Evolutionary conservation across 2,113 vertebrate species (phyloP), one percentile per base, ranked within the genome.

Genomic region (Ptyas mucosa): DNA sequence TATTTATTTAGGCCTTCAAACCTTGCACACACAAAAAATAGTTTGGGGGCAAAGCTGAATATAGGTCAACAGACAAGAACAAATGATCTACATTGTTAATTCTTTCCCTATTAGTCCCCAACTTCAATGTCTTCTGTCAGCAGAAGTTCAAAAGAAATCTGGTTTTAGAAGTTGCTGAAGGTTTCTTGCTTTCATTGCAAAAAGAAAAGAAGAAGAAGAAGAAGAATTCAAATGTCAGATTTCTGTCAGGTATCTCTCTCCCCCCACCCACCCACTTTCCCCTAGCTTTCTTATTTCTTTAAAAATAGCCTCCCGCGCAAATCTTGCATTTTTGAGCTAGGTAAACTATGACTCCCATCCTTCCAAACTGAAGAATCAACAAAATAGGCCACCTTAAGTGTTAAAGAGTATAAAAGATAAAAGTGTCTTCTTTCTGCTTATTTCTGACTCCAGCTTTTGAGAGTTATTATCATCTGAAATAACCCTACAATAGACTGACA

Each of bases 1-100:
- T 61, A 8, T 69, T 64, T 64, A 39, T 81, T 81, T 81, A 81
- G 69, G 18, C 34, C 69, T 21, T 93, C 14, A 8, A 23, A 89
- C 51, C 85, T 90, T 81, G 29, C 81, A 93, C 58, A n/a, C n/a
- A 46, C 43, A 26, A 91, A 93, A 64, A 9, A 11, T 90, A 92
- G 81, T 96, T 92, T 57, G 89, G 58, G 34, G 93, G 93, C 55
- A 93, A 93, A 58, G 20, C 69, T 34, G 86, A 91, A 92, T 43
- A 20, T 23, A 89, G 26, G 87, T 94, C 54, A 57, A 54, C 86
- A 91, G 85, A 51, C 75, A 75, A 94, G 91, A 94, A 94, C 1
- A 93, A 94, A 87, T 93, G 90, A 34, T 81, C 53, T 3, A 29
- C 39, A 88, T 52, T 57, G 89, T 91, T 87, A 93, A 49, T 57